These are phyloP conservation scores for Bombyx huttoni DNA, from an alignment of 2,888 invertebrate species.

Conservation along the genomic window DNA sequence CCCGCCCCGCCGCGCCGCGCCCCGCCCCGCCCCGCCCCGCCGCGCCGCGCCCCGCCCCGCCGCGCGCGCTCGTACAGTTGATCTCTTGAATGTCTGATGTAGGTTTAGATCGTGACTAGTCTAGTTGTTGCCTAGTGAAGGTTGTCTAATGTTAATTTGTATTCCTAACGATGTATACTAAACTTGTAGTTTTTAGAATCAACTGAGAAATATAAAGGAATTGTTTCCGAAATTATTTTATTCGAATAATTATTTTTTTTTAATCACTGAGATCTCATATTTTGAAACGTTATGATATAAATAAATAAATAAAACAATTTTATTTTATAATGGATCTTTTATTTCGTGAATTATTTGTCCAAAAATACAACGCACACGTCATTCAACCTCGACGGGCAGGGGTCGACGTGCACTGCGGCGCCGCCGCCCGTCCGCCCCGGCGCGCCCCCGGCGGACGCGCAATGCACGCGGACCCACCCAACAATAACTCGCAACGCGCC, in stretches of 20 bases:
- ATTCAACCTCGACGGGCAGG: constrained; percentile 40
- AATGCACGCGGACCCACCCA: background rate
- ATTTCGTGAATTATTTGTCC: constrained; percentile 58
- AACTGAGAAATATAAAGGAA: background rate
- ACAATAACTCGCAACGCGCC: too few species aligned
- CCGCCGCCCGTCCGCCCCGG: constrained; percentile 19
- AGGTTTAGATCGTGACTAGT: too few species aligned
- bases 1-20: too few species aligned
- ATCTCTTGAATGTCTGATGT: too few species aligned
- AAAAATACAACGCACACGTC: constrained; percentile 62
- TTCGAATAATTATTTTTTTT: too few species aligned
- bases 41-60: too few species aligned
- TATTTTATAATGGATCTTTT: constrained; percentile 43
- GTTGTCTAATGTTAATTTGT: too few species aligned
- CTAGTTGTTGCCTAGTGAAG: too few species aligned
- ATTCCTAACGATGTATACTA: too few species aligned
- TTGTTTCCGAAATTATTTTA: too few species aligned
- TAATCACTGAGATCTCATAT: background rate
- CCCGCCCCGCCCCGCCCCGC: too few species aligned
- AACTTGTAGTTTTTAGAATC: background rate
- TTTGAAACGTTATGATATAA: background rate
- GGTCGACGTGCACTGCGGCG: constrained; percentile 50
- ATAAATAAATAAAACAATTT: constrained; percentile 23
- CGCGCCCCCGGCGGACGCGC: constrained; percentile 5
- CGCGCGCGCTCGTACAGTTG: too few species aligned